Base-by-base conservation (phyloP, 2,888 invertebrate genomes). In the Chrysodeixis includens region DNA sequence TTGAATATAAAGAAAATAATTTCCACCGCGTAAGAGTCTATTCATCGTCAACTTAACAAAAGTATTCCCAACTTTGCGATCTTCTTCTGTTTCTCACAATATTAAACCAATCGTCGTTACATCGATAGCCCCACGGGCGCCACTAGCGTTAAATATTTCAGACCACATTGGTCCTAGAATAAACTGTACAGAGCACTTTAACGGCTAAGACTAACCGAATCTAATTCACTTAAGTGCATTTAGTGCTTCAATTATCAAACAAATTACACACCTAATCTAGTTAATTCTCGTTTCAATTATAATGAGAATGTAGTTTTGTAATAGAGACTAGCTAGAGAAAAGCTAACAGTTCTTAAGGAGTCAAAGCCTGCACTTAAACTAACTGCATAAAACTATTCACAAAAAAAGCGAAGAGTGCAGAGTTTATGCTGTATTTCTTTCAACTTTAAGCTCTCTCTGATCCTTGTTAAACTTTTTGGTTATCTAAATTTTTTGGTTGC, bases 211-310 rank as follows among this genome's bases (percentile, higher is more conserved):
- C 10, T 49, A 10, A 49, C 18, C 9, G 20, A 18, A 18, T 20
- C 20, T 49, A 49, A 49, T 49, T 49, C 46, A 49, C 18, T 10
- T 18, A 49, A 49, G 18, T 49, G 46, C 46, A 20, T 49, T 49
- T 20, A 49, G 46, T 49, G 10, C 46, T 49, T 49, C 46, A 20
- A 18, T 46, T 46, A 49, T 49, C 10, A 16, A 18, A 20, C 46
- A 18, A 49, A 49, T 49, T 49, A 49, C 18, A 46, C 46, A 49
- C 20, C 10, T 49, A 49, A 49, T 49, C 46, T 20, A 49, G 20
- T 49, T 18, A 49, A 4, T 18, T 49, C 46, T 49, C 9, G 40
- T 49, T 49, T 49, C 46, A 12, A 49, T 49, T 18, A 18, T n/a
- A n/a, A n/a, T 9, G 18, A 9, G 10, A 20, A 0, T 49, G 18